A percentile compares a stretch with the other conserved stretches of the same genome.
Conservation (phyloP, 2,888 invertebrate species). For the Eubasilissa splendida region DNA sequence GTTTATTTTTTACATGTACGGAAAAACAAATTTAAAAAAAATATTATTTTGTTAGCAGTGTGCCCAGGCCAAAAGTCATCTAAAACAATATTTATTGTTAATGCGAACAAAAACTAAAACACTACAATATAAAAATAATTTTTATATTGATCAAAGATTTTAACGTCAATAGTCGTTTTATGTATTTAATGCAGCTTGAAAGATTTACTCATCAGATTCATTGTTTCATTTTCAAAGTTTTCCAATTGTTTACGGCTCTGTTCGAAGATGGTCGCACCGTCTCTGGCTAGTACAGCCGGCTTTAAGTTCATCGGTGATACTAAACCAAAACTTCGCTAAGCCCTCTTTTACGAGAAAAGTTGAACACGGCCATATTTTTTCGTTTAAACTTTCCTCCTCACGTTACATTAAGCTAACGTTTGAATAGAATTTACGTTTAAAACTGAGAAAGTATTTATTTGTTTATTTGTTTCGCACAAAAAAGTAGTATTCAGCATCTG, state of each 20-base stretch:
- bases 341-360: slow-evolving; percentile 46
- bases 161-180: no score
- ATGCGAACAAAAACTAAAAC: no score
- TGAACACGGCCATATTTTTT: slow-evolving; percentile 46
- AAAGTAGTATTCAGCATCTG: background rate
- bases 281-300: background rate
- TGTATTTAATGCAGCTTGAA: no score
- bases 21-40: no score
- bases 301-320: slow-evolving; percentile 21
- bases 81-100: no score
- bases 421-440: slow-evolving; percentile 25
- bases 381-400: slow-evolving; percentile 46
- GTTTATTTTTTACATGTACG: no score
- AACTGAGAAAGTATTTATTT: slow-evolving; percentile 8
- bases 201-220: no score
- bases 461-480: background rate
- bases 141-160: no score
- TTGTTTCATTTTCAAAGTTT: slow-evolving; percentile 12
- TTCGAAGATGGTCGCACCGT: slow-evolving; percentile 2
- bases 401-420: slow-evolving; percentile 20
- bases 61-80: no score
- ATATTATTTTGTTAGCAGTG: no score
- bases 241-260: background rate
- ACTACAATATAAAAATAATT: no score
- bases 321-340: slow-evolving; percentile 41